Base-by-base conservation (phyloP, 1,140 invertebrate species). In the Leucophenga varia region DNA sequence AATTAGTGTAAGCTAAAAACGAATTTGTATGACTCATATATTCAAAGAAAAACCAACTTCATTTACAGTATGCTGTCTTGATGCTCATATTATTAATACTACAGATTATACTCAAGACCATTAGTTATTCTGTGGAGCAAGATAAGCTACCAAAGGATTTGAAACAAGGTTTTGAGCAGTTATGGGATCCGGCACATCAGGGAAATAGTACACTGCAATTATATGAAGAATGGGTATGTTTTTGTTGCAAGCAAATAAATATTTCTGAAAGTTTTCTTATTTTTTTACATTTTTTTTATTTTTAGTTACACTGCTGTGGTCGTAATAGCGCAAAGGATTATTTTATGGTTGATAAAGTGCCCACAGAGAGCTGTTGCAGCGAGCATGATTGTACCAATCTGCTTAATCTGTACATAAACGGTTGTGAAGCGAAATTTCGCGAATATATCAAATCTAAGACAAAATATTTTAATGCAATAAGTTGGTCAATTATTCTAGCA, bases 181-280 rank as follows among this genome's bases (percentile, higher is more conserved):
- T 72, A 2, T 72, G 68, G 69, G 68, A 72, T 40, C 7, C 9
- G 3, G 42, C 47, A 7, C 36, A 52, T 18, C 25, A 30, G 3
- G 47, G 31, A 18, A 68, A 69, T 18, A 61, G 50, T 28, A 64
- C 52, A 0, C 39, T 72, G 2, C 49, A 49, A 14, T 35, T 35
- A 1, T 72, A 72, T 34, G 69, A 72, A 34, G 49, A 72, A 41
- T 72, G 69, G 69, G 69, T 72, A 31, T 59, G 61, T 46, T n/a
- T n/a, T n/a, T n/a, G n/a, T n/a, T n/a, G n/a, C n/a, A 38, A 19
- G 13, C 8, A 31, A 18, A 3, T 8, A 1, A 3, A 16, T 3
- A n/a, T n/a, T n/a, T n/a, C n/a, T n/a, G n/a, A n/a, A n/a, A n/a
- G n/a, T n/a, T n/a, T 21, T 6, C 17, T 7, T 3, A 14, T 2